Evolutionary conservation across 2,113 vertebrate genomes (phyloP).

Genomic region (Elaphurus davidianus): DNA sequence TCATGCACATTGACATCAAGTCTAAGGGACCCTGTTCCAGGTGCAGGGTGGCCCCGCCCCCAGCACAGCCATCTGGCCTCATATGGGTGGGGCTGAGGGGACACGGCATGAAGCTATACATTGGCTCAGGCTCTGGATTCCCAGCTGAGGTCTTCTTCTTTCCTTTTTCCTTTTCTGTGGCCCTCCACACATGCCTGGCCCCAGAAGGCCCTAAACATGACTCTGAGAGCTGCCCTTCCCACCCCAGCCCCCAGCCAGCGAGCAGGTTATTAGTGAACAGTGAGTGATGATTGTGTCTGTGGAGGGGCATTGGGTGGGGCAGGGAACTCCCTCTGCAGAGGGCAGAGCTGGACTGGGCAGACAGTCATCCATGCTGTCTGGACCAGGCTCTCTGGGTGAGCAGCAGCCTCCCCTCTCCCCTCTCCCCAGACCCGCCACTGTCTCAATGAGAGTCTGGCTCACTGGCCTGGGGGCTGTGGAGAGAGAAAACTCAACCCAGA

Average conservation of each 20-base stretch:
- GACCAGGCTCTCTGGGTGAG: not conserved
- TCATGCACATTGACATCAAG: accelerated
- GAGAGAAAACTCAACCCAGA: not conserved
- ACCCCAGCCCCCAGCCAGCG: accelerated
- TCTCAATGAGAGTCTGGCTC: not conserved
- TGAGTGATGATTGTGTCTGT: not conserved
- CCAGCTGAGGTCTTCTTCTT: not conserved
- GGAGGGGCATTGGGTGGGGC: not conserved
- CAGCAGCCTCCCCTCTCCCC: not conserved
- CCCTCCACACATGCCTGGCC: not conserved
- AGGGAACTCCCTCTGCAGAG: not conserved
- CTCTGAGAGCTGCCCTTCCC: not conserved
- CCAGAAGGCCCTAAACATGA: not conserved
- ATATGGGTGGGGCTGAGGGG: too few relatives aligned
- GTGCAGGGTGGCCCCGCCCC: too few relatives aligned
- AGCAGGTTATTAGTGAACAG: not conserved
- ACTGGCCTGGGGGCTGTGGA: not conserved
- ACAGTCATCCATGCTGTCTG: accelerated
- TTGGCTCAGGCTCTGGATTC: not conserved
- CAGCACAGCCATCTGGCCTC: not conserved
- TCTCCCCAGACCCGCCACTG: not conserved
- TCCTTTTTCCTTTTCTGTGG: not conserved
- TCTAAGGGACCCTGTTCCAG: not conserved
- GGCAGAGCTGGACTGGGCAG: not conserved
- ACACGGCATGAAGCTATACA: accelerated